These are phyloP conservation scores for Abscondita cerata DNA, from an alignment of 2,888 invertebrate species.

Conservation along the genomic window DNA sequence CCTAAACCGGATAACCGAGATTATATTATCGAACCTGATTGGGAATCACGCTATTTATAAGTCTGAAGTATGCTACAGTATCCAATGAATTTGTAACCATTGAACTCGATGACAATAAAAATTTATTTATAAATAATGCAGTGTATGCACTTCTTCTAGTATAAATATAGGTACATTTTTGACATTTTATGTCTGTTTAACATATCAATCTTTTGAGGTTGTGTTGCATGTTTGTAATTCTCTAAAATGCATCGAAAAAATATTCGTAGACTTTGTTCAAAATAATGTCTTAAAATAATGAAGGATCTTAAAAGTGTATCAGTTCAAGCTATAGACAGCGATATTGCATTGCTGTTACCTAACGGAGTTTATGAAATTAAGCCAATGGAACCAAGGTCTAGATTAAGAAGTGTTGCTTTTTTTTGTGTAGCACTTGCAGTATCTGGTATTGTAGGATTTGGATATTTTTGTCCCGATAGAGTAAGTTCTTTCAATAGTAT, in stretches of 20 bases:
- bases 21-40: conserved; percentile 56
- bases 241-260: conserved; percentile 8
- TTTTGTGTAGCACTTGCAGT: conserved; percentile 83
- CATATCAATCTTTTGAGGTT: conserved; percentile 22
- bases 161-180: not conserved
- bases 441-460: conserved; percentile 87
- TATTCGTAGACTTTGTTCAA: conserved; percentile 22
- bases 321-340: conserved; percentile 81
- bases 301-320: conserved; percentile 68
- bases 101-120: not conserved
- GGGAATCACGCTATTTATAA: conserved; percentile 45
- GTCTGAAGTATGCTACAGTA: too few species aligned
- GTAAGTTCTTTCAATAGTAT: conserved; percentile 58
- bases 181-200: not conserved
- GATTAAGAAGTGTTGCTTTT: conserved; percentile 79
- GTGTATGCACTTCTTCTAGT: not conserved
- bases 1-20: conserved; percentile 50
- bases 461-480: conserved; percentile 90
- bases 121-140: not conserved
- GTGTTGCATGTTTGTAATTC: conserved; percentile 24
- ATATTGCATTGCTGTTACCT: conserved; percentile 79
- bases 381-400: conserved; percentile 84
- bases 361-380: conserved; percentile 82
- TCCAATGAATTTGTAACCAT: not conserved
- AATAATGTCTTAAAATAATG: conserved; percentile 53